Evolutionary conservation across 1,140 invertebrate species (phyloP), one percentile per base, ranked within the genome.

Genomic region (Proctacanthus coquilletti): DNA sequence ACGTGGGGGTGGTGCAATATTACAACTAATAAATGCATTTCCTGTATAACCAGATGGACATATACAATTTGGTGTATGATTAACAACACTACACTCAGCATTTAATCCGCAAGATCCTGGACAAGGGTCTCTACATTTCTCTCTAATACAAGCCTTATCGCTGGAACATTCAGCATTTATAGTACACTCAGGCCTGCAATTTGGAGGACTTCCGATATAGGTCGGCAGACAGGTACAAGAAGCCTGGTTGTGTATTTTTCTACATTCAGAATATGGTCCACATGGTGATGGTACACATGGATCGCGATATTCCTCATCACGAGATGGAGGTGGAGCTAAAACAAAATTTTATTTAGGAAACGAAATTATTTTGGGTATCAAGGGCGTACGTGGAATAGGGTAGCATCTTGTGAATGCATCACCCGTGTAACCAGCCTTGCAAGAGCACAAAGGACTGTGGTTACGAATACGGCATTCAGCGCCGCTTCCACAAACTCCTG

Each of bases 11-110:
- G 42, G 45, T 4, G 40, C 36, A 2, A 37, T 46, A 2, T 46
- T 45, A 30, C 51, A 54, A 18, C 9, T 41, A 31, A 44, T 45
- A 37, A 52, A 78, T 13, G 80, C 77, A 64, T 83, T 76, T 30
- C 80, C 80, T n/a, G 68, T 64, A 45, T 72, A 80, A 34, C 75
- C 70, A 11, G 59, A 51, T 25, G 69, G 54, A 56, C 80, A 84
- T 18, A 57, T 55, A 44, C 80, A 84, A 39, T 70, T 72, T 5
- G 77, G 69, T 11, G 69, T 68, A 31, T 72, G 70, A 44, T 72
- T 74, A 19, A 71, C 58, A 31, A 76, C 75, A 27, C 62, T 65
- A 42, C 78, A 81, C n/a, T 68, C 45, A 3, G 77, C 74, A 48
- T 74, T 75, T 8, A 63, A 50, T 10, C 76, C 77, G 52, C 79